Percentiles rank a stretch among this genome's conserved stretches.
Conservation (phyloP, 1,140 invertebrate genomes). For the Lordiphosa mommai region DNA sequence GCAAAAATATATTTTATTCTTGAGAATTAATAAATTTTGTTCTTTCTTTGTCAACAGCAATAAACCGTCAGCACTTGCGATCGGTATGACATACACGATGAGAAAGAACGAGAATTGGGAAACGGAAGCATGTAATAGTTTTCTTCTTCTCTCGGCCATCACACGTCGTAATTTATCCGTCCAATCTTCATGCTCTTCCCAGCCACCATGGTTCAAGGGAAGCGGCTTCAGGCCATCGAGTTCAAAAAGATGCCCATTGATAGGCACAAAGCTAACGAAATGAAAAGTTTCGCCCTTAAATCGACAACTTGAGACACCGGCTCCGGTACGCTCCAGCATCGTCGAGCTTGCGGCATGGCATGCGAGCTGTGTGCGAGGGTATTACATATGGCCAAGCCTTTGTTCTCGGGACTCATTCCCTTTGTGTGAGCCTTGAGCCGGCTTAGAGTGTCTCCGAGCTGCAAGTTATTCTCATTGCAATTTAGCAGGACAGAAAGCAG, state of each 20-base stretch:
- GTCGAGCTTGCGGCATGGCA: constrained; percentile 93
- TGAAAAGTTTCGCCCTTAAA: constrained; percentile 96
- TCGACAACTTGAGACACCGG: constrained; percentile 77
- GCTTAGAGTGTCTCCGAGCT: constrained; percentile 92
- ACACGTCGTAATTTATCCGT: constrained; percentile 97
- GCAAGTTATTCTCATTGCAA: constrained; percentile 88
- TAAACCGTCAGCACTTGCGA: no score
- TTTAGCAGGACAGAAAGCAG: constrained; percentile 96
- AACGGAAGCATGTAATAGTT: no score
- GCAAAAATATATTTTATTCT: no score
- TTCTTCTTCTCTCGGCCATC: constrained; percentile 94
- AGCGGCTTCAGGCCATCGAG: constrained; percentile 97
- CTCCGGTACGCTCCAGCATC: constrained; percentile 86
- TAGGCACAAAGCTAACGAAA: constrained; percentile 98
- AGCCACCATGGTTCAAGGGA: constrained; percentile 97
- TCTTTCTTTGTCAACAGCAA: no score
- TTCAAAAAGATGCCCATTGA: constrained; percentile 96
- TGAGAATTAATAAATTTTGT: no score
- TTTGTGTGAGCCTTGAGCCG: constrained; percentile 93
- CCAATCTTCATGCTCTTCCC: constrained; percentile 94
- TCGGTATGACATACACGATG: no score
- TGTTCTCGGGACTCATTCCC: constrained; percentile 97
- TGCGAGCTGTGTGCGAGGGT: constrained; percentile 98
- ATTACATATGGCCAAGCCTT: constrained; percentile 98
- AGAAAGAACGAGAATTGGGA: no score